Evolutionary conservation across 2,888 invertebrate species (phyloP).

Genomic region (Cheilosia grossa): DNA sequence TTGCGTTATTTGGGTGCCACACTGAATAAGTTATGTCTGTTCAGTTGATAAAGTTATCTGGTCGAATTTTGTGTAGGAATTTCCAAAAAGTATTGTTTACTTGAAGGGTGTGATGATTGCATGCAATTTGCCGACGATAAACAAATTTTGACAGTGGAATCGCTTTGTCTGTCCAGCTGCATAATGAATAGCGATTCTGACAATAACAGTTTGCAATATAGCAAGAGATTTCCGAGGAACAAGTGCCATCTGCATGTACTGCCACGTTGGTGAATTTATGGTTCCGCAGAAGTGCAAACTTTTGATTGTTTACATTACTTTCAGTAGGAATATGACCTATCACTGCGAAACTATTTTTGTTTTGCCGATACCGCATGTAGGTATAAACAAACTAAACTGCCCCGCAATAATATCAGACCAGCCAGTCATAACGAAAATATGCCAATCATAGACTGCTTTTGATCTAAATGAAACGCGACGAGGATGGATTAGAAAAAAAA

Average conservation of each 20-base stretch:
- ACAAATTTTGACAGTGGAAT: background rate
- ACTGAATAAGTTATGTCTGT: background rate
- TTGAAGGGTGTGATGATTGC: background rate
- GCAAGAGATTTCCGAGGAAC: background rate
- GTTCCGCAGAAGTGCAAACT: too few relatives aligned
- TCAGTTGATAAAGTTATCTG: background rate
- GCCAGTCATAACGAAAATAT: background rate
- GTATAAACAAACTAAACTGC: background rate
- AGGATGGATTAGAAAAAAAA: too few relatives aligned
- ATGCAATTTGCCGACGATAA: background rate
- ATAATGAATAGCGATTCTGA: background rate
- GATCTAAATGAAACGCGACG: too few relatives aligned
- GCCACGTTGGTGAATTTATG: background rate
- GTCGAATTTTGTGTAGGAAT: background rate
- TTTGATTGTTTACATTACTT: background rate
- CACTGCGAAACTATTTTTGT: background rate
- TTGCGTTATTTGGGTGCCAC: background rate
- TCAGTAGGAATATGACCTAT: background rate
- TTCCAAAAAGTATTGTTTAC: background rate
- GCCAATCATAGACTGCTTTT: background rate
- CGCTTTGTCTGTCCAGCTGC: background rate
- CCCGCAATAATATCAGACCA: background rate
- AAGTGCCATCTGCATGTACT: background rate
- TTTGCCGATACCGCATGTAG: background rate
- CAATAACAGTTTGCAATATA: background rate